These are phyloP conservation scores for Hyles lineata DNA, from an alignment of 2,888 invertebrate species.

Conservation along the genomic window DNA sequence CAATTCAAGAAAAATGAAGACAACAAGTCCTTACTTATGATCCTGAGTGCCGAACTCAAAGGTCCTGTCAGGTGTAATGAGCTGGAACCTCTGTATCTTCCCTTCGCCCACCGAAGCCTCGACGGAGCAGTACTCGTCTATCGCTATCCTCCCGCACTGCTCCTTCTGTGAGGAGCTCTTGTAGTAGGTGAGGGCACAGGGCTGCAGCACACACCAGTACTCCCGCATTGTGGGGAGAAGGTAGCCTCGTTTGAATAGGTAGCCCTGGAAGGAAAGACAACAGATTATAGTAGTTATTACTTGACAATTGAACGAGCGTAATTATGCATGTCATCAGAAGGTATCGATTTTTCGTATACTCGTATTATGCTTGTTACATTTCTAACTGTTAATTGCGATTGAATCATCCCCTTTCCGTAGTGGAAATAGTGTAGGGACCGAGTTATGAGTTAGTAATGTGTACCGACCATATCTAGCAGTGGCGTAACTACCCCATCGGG, in stretches of 20 bases:
- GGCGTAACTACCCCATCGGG: too few relatives aligned
- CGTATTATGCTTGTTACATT: too few relatives aligned
- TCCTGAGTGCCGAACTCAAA: slow-evolving; percentile 90
- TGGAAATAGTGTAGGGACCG: too few relatives aligned
- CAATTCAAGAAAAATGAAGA: neutral
- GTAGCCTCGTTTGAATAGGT: slow-evolving; percentile 89
- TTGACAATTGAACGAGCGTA: too few relatives aligned
- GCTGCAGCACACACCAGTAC: slow-evolving; percentile 92
- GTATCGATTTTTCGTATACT: too few relatives aligned
- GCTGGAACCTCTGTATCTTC: slow-evolving; percentile 86
- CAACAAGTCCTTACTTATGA: slow-evolving; percentile 83
- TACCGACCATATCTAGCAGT: too few relatives aligned
- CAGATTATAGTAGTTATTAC: neutral
- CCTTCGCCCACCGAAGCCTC: slow-evolving; percentile 85
- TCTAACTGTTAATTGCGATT: too few relatives aligned
- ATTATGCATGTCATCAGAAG: too few relatives aligned
- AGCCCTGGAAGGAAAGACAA: slow-evolving; percentile 81
- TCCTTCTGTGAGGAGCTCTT: slow-evolving; percentile 89
- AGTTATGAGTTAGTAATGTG: too few relatives aligned
- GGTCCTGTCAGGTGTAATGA: slow-evolving; percentile 89
- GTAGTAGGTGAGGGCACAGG: slow-evolving; percentile 90
- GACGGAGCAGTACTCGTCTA: slow-evolving; percentile 88
- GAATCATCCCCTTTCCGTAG: too few relatives aligned
- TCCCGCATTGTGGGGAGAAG: slow-evolving; percentile 91
- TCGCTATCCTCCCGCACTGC: slow-evolving; percentile 87